These are phyloP conservation scores for Lepetodrilus schrolli DNA, from an alignment of 2,888 invertebrate species.

Conservation along the genomic window DNA sequence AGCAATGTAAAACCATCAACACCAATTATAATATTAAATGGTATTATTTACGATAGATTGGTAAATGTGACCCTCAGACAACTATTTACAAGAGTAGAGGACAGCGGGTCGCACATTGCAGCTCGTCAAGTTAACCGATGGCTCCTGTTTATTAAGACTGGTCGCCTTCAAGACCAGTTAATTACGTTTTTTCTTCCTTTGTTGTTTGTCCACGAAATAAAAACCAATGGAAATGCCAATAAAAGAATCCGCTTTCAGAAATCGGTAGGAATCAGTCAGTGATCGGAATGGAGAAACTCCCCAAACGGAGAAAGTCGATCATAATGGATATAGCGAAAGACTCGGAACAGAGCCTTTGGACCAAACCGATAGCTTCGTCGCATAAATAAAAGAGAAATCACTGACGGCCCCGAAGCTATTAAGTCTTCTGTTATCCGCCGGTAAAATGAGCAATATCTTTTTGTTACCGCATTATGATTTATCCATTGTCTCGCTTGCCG, in stretches of 20 bases:
- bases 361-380: conserved; percentile 4
- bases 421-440: conserved; percentile 25
- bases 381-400: conserved; percentile 29
- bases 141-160: too few species aligned
- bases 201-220: conserved; percentile 16
- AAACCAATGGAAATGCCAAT: conserved; percentile 19
- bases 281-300: conserved; percentile 21
- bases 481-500: conserved; percentile 27
- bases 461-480: conserved; percentile 33
- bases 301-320: conserved; percentile 18
- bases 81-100: too few species aligned
- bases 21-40: too few species aligned
- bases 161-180: conserved; percentile 2
- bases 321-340: background rate
- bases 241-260: conserved; percentile 21
- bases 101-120: too few species aligned
- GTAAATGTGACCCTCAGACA: too few species aligned
- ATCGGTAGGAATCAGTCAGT: conserved; percentile 8
- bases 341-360: background rate
- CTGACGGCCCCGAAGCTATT: conserved; percentile 16
- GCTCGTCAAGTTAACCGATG: too few species aligned
- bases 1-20: too few species aligned
- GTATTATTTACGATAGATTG: too few species aligned
- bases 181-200: conserved; percentile 12
- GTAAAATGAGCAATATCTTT: conserved; percentile 32